phyloP scores from a whole-genome alignment of 2,797 vertebrate species.

The Enteromius mattozi region DNA sequence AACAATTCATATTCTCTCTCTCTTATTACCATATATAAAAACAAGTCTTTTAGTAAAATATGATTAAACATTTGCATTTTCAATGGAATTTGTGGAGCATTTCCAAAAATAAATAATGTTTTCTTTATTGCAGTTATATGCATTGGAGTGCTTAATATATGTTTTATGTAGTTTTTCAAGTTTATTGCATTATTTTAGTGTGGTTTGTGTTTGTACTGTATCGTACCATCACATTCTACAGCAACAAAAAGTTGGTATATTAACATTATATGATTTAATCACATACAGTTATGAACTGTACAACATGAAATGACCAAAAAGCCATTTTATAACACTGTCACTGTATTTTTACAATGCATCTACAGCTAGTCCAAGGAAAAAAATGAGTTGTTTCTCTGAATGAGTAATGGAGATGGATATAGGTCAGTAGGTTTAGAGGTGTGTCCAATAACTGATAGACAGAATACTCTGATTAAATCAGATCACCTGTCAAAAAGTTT shows the following conservation, averaged over 20 bases:
- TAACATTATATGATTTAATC: background rate
- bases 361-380: background rate
- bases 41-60: background rate
- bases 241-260: background rate
- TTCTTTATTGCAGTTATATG: background rate
- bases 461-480: background rate
- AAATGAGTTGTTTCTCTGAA: background rate
- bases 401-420: background rate
- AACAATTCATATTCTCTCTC: background rate
- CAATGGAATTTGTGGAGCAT: background rate
- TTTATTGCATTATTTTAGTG: background rate
- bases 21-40: background rate
- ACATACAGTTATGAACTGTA: background rate
- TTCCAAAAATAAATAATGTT: background rate
- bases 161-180: background rate
- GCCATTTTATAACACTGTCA: background rate
- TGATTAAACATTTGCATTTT: background rate
- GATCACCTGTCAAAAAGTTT: background rate
- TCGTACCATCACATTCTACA: background rate
- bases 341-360: background rate
- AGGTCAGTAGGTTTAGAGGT: constrained; percentile 22
- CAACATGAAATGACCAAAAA: background rate
- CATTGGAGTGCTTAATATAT: background rate
- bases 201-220: background rate
- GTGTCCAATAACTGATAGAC: background rate